phyloP scores from a whole-genome alignment of 1,140 invertebrate species.

The Drosophila navojoa region DNA sequence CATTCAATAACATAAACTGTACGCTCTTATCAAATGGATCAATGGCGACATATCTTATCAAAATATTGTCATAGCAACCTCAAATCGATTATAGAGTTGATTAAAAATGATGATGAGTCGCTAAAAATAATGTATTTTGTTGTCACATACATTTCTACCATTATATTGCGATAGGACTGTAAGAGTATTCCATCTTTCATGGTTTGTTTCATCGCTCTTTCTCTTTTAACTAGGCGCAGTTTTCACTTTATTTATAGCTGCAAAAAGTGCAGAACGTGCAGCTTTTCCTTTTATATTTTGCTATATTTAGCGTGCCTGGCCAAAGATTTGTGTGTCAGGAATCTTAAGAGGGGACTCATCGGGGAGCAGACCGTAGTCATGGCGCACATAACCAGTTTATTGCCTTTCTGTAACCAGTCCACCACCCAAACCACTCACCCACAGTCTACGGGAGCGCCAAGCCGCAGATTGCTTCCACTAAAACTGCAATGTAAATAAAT shows the following conservation, averaged over 20 bases:
- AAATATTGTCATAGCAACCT: too few species aligned
- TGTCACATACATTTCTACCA: neutral
- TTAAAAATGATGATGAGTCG: too few species aligned
- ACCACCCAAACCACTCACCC: constrained; percentile 40
- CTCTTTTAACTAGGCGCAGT: constrained; percentile 50
- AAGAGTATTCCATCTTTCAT: neutral
- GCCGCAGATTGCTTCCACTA: constrained; percentile 25
- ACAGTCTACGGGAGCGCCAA: constrained; percentile 30
- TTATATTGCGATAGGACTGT: neutral
- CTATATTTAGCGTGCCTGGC: constrained; percentile 61
- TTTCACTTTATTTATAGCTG: constrained; percentile 77
- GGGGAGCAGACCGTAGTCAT: neutral
- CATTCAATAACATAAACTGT: too few species aligned
- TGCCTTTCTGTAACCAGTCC: constrained; percentile 68
- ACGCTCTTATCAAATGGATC: too few species aligned
- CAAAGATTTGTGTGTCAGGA: constrained; percentile 51
- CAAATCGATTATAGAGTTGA: too few species aligned
- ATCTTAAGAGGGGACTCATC: neutral
- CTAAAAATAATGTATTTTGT: neutral
- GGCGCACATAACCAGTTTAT: constrained; percentile 65
- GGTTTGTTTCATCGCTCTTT: neutral
- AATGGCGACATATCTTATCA: too few species aligned
- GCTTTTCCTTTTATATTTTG: constrained; percentile 58
- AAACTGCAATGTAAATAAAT: constrained; percentile 70
- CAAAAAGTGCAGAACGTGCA: constrained; percentile 56